Evolutionary conservation across 2,113 vertebrate species (phyloP), one percentile per base, ranked within the genome.

Genomic region (Vireo altiloquus): DNA sequence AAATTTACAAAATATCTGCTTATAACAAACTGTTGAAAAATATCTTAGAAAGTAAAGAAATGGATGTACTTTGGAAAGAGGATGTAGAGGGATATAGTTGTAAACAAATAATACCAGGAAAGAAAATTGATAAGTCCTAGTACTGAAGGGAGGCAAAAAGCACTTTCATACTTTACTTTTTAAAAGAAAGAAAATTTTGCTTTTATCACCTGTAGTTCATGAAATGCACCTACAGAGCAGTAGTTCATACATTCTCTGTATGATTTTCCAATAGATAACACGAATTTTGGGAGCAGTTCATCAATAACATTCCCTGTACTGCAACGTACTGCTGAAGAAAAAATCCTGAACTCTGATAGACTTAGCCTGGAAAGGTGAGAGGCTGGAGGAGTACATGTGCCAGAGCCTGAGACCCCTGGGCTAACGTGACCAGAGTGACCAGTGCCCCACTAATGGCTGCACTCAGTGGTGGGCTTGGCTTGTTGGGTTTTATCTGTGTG

Each of bases 291-390:
- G 87, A 98, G 95, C 83, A 94, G 87, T 61, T 97, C 98, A 50
- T 98, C 98, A 69, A 74, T 97, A 95, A 92, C 97, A 22, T 98
- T 98, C 96, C 98, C 98, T 47, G 87, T 98, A 79, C 97, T 98
- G 76, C 98, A 96, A 33, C 96, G 98, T 49, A 97, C 97, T 76
- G 89, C 96, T 74, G 98, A 99, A 72, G 97, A 98, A 81, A 98
- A 97, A 93, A 89, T 97, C 33, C 97, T 98, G 90, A 98, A 88
- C 78, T 97, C 98, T 64, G 99, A 99, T 16, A 98, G 98, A 35
- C 97, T 99, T 39, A 98, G 98, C 71, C 94, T 99, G 91, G 98
- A 99, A 97, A 99, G 99, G 99, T 99, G 97, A 97, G 96, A 50
- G 44, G 54, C 40, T 37, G 37, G 4, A 8, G 3, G 31, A 70